These are phyloP conservation scores for Sphaeridia pumilis DNA, from an alignment of 2,888 invertebrate genomes.

Conservation along the genomic window DNA sequence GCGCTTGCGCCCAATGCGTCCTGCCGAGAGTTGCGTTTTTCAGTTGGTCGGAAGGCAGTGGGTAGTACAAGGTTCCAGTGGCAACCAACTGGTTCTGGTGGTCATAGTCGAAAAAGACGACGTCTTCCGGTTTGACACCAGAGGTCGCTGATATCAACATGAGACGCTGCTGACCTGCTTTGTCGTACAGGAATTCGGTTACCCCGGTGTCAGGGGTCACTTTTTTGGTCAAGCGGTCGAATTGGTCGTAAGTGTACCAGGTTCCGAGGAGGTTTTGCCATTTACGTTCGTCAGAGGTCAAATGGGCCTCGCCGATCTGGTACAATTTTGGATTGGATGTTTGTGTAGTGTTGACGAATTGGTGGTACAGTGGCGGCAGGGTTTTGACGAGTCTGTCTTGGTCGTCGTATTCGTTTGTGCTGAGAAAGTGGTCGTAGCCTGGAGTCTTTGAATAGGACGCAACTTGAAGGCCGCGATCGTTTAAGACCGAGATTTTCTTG, in stretches of 20 bases:
- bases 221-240: not conserved
- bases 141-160: not conserved
- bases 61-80: not conserved
- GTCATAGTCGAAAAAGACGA: not conserved
- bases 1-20: not conserved
- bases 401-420: constrained; percentile 19
- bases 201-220: constrained; percentile 5
- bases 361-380: constrained; percentile 30
- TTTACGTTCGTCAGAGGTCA: not conserved
- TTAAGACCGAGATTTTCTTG: not conserved
- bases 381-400: constrained; percentile 17
- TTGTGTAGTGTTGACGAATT: constrained; percentile 13
- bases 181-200: constrained; percentile 2
- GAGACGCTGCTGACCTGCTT: constrained; percentile 2
- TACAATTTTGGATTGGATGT: not conserved
- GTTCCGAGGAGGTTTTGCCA: not conserved
- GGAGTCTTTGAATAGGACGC: constrained; percentile 5
- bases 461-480: not conserved
- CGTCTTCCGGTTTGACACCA: too few species aligned
- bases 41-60: not conserved
- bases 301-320: not conserved
- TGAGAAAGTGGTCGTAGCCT: constrained; percentile 8
- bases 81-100: not conserved
- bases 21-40: not conserved
- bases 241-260: not conserved